Evolutionary conservation across 1,140 invertebrate genomes (phyloP).

Genomic region (Leptopilina clavipes): DNA sequence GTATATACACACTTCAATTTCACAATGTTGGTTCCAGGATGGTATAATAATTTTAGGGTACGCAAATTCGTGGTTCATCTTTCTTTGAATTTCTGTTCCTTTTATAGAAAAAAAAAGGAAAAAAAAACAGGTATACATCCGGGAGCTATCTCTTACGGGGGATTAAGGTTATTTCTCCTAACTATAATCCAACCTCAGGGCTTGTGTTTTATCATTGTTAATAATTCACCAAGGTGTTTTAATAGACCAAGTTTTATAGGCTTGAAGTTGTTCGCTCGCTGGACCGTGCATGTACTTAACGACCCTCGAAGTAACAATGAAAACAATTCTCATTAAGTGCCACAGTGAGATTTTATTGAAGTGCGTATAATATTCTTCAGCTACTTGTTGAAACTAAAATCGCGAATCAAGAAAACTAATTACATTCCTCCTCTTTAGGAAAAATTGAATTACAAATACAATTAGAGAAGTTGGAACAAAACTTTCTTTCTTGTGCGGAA

Average conservation of each 20-base stretch:
- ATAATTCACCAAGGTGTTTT: slow-evolving; percentile 12
- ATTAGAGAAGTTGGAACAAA: too few relatives aligned
- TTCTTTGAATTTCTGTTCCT: slow-evolving; percentile 32
- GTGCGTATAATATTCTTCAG: slow-evolving; percentile 15
- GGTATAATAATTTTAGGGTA: slow-evolving; percentile 27
- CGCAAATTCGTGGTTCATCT: slow-evolving; percentile 54
- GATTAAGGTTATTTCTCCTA: not conserved
- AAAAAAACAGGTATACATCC: slow-evolving; percentile 39
- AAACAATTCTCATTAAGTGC: slow-evolving; percentile 21
- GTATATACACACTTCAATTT: too few relatives aligned
- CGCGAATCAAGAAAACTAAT: too few relatives aligned
- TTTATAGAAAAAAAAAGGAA: not conserved
- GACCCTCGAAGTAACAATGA: slow-evolving; percentile 32
- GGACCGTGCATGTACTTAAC: slow-evolving; percentile 29
- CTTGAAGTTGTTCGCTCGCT: slow-evolving; percentile 23
- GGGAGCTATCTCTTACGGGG: slow-evolving; percentile 37
- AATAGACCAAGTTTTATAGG: slow-evolving; percentile 14
- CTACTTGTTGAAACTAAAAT: not conserved
- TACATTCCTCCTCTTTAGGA: too few relatives aligned
- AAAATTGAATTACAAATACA: too few relatives aligned
- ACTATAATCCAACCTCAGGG: not conserved
- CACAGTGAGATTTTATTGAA: not conserved
- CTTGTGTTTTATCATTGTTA: slow-evolving; percentile 11
- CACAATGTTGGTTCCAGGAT: too few relatives aligned
- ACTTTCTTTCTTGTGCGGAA: too few relatives aligned